Base-by-base conservation (phyloP, 2,888 invertebrate species). In the Eupelmus urozonus region DNA sequence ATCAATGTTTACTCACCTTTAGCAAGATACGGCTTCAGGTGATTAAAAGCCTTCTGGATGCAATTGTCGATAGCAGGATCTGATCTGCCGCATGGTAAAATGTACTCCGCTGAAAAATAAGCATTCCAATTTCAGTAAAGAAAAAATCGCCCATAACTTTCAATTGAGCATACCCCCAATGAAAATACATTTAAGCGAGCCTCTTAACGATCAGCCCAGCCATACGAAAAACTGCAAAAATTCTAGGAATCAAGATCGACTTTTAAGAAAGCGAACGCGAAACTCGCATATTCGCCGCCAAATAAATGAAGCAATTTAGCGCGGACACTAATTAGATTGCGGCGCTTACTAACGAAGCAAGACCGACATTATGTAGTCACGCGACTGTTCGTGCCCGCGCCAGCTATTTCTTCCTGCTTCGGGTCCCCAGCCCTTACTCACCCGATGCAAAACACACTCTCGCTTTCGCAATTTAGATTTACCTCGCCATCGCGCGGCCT, bases 1-100 rank as follows among this genome's bases (percentile, higher is more conserved):
- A 18, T 45, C 0, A 45, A 65, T n/a, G 13, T 53, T 11, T 51
- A 82, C 85, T 86, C 82, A 91, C 91, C 91, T 82, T 91, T 90
- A 5, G 93, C 91, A 80, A 95, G 90, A 87, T 94, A 95, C 2
- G 95, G 94, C 79, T 93, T 91, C 25, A 95, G 90, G 87, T 95
- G 95, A 87, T 94, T 94, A 90, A 95, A 94, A 0, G 94, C 93
- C 73, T 91, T 91, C 87, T 92, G 92, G 83, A 95, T 92, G 85
- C 95, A 95, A 29, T 87, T 87, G 87, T 95, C 94, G 63, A 92
- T 82, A 67, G 93, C 91, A 0, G 94, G 93, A 85, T 95, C 95
- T 51, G 91, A 90, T 85, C 93, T 93, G 81, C 91, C 92, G 90
- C 95, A 95, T 49, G 94, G 94, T 63, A 92, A 87, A 81, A 95